A percentile compares a stretch with the other conserved stretches of the same genome.
Evolutionary conservation across 2,113 vertebrate genomes (phyloP).

Genomic region (Crotalus viridis): DNA sequence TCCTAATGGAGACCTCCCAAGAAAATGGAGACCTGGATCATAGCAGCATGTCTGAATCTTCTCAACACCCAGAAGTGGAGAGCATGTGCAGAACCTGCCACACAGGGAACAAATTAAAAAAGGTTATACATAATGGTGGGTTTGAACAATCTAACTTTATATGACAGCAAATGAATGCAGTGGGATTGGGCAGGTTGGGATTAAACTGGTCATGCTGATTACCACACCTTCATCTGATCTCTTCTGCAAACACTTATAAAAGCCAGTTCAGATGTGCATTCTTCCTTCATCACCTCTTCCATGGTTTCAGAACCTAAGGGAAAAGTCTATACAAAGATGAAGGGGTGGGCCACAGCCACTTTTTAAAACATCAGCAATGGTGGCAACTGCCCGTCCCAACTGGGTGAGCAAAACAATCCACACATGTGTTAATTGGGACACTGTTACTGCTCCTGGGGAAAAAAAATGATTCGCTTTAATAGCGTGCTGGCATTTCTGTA

Average conservation of each 20-base stretch:
- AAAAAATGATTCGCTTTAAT: not conserved
- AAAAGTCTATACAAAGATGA: not conserved
- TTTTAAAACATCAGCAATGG: not conserved
- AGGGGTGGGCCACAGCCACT: not conserved
- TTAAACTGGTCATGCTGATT: not conserved
- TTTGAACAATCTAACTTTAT: not conserved
- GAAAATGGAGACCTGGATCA: not conserved
- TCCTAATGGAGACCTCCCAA: not conserved
- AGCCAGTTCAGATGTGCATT: not conserved
- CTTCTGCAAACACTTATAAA: not conserved
- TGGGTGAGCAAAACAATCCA: not conserved
- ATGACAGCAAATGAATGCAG: not conserved
- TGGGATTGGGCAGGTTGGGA: not conserved
- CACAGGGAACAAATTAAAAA: not conserved
- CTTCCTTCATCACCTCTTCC: not conserved
- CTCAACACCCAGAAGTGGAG: not conserved
- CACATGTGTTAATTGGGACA: constrained; percentile 6
- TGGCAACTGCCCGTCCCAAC: not conserved
- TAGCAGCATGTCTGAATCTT: not conserved
- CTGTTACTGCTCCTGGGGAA: not conserved
- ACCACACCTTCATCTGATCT: not conserved
- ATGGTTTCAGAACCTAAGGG: too few relatives aligned
- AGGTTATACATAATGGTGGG: not conserved
- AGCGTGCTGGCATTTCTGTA: constrained; percentile 18
- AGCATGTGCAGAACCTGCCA: not conserved